Conservation (phyloP, 2,888 invertebrate genomes). For the Cheilosia grossa region DNA sequence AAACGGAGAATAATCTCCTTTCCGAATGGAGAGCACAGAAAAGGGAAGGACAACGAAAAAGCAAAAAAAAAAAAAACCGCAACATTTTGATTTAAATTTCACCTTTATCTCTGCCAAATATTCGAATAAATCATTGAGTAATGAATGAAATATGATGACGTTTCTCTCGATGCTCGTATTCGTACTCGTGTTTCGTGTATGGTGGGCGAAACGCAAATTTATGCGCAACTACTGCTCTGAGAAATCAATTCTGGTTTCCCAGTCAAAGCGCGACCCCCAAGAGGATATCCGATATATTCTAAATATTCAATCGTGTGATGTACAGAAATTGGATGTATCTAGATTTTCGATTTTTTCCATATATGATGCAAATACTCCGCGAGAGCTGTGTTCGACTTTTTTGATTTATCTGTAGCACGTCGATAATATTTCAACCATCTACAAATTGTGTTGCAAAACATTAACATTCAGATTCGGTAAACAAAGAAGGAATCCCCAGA, state of each 20-base stretch:
- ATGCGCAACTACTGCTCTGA: constrained; percentile 70
- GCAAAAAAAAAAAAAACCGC: constrained; percentile 29
- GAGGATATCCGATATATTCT: constrained; percentile 59
- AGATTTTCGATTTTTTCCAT: constrained; percentile 50
- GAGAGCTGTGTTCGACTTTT: constrained; percentile 35
- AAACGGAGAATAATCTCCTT: not conserved
- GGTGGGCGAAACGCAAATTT: constrained; percentile 64
- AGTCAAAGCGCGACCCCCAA: constrained; percentile 42
- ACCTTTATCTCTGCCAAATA: constrained; percentile 75
- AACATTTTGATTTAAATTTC: constrained; percentile 73
- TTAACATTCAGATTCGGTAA: constrained; percentile 74
- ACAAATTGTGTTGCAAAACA: constrained; percentile 70
- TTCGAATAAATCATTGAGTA: constrained; percentile 74
- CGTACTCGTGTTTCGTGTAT: constrained; percentile 5
- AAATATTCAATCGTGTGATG: constrained; percentile 66
- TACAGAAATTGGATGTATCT: constrained; percentile 63
- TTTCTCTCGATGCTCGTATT: constrained; percentile 49
- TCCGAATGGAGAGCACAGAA: not conserved
- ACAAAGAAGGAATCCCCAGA: constrained; percentile 40
- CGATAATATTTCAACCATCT: constrained; percentile 65
- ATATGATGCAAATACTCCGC: constrained; percentile 1
- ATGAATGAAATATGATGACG: constrained; percentile 75
- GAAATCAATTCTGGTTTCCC: constrained; percentile 69
- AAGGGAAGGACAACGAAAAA: not conserved
- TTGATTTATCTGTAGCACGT: constrained; percentile 71